Base-by-base conservation (phyloP, 2,797 vertebrate species). In the Hypotaenidia okinawae region DNA sequence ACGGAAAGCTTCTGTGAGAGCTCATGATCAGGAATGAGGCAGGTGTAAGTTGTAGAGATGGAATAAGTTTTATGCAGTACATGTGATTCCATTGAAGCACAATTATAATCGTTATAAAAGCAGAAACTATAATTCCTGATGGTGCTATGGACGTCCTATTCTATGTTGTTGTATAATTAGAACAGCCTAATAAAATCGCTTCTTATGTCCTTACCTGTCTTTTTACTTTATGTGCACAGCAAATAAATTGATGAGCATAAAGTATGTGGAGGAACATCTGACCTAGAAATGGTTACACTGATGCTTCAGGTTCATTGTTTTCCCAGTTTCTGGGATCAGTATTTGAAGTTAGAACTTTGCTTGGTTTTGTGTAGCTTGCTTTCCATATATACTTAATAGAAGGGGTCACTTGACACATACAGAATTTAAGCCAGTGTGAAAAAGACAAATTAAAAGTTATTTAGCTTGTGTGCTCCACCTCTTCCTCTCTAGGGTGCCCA, bases 321-420 rank as follows among this genome's bases (percentile, higher is more conserved):
- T 59, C 7, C 4, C 2, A 2, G 13, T 28, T 59, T 39, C 24
- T 35, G 15, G 12, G 43, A 41, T 32, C 28, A 13, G 14, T 72
- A 19, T 51, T 73, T 78, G 28, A 58, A 69, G 10, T 24, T 41
- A 84, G 41, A 58, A 30, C 9, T 37, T 67, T 0, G 10, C 6
- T 79, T 58, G 5, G 3, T 87, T 73, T 72, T 1, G 0, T 47
- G 18, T 55, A 63, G 7, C 24, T 82, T 49, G 8, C 6, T 90
- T 92, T 84, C 41, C 25, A 82, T 47, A 55, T 19, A 5, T 41
- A 19, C 14, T 64, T 63, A 47, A 30, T 23, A 33, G 16, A 79
- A 70, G 2, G 1, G 6, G 33, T 59, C 3, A 0, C 24, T 84
- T 78, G 15, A 55, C 12, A n/a, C 14, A 41, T 7, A 55, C 3